Base-by-base conservation (phyloP, 2,113 vertebrate genomes). In the Tetrao urogallus region DNA sequence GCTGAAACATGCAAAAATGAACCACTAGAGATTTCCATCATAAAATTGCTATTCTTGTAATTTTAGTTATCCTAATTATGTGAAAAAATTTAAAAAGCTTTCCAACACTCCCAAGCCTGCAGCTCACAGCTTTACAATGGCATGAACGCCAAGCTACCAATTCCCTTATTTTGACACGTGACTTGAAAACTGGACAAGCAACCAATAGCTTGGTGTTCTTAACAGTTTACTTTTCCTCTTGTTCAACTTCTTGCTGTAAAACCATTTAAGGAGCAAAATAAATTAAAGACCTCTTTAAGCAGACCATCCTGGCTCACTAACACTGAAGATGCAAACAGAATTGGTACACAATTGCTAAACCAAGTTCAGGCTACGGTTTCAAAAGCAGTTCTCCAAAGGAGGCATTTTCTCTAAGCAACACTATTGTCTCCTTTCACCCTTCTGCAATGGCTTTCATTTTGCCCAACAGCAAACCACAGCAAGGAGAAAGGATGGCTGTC, bases 231-330 rank as follows among this genome's bases (percentile, higher is more conserved):
- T 56, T 82, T 13, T n/a, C 66, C 75, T 86, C 48, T 69, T 4
- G 2, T 43, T 79, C 21, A 64, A 12, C 0, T 0, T 8, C 5
- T 34, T 48, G 12, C 28, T 81, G 10, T 28, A 89, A 77, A 73
- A 77, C 27, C 7, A 72, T 56, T 79, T 76, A 42, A 80, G 32
- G 32, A 80, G 22, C 58, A 69, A 13, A 54, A 13, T n/a, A 86
- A 64, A 10, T 4, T 42, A 47, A 65, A 83, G 25, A 43, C 16
- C 58, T 61, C 19, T 70, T 47, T 65, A 73, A 80, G 42, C 8
- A 78, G 50, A 81, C 12, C 52, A 81, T 11, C 32, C 32, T 56
- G 10, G 21, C 25, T 67, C 80, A 42, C 7, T 34, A 79, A 63
- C 6, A 30, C 18, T 1, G 8, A 66, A 28, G 30, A 66, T 18